A percentile compares a stretch with the other conserved stretches of the same genome.
phyloP scores from a whole-genome alignment of 2,113 vertebrate genomes.

The Ascaphus truei region DNA sequence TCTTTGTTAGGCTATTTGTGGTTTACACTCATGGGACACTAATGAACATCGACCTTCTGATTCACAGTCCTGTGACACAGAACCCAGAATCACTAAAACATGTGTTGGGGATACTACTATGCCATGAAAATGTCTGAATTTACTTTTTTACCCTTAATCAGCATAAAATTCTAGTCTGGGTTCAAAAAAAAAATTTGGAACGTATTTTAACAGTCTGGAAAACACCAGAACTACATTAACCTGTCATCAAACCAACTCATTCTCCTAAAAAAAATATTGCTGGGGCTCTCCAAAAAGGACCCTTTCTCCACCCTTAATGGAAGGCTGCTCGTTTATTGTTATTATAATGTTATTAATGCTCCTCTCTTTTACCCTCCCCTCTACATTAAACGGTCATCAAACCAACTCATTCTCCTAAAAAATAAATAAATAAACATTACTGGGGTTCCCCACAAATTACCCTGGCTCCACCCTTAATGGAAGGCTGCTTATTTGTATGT shows the following conservation, averaged over 20 bases:
- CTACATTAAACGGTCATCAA: background rate
- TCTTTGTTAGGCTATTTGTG: background rate
- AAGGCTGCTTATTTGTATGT: background rate
- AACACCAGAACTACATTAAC: background rate
- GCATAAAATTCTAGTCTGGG: background rate
- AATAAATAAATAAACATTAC: background rate
- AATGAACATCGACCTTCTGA: background rate
- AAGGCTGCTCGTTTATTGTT: background rate
- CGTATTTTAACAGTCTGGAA: background rate
- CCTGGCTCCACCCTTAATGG: background rate
- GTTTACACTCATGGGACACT: background rate
- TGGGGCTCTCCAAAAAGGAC: background rate
- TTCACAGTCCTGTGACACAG: conserved; percentile 4
- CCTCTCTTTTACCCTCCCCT: no score
- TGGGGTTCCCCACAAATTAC: background rate
- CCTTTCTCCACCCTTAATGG: background rate
- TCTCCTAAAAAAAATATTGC: background rate
- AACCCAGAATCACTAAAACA: background rate
- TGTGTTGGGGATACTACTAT: background rate
- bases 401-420: background rate
- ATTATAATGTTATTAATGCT: no score
- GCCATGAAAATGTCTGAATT: no score
- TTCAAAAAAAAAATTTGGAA: background rate
- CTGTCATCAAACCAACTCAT: background rate
- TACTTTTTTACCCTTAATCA: background rate